A percentile compares a stretch with the other conserved stretches of the same genome.
phyloP scores from a whole-genome alignment of 2,113 vertebrate species.

The Loxodonta africana region DNA sequence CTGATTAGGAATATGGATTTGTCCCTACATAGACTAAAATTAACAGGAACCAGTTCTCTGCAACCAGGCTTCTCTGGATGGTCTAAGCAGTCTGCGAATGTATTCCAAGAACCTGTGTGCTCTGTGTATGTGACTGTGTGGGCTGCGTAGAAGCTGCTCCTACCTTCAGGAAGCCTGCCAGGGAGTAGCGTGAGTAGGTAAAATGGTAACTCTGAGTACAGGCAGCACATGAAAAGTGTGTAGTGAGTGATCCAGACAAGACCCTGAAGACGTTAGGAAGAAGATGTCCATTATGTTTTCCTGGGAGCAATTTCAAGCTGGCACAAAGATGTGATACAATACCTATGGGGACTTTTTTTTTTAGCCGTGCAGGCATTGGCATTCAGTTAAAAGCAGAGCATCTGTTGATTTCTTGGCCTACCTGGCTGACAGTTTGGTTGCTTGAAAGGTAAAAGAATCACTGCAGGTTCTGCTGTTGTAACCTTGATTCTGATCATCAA shows the following conservation, averaged over 20 bases:
- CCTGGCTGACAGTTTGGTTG: not conserved
- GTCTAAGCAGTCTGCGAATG: not conserved
- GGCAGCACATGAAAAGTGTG: not conserved
- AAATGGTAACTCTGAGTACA: not conserved
- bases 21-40: not conserved
- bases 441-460: constrained; percentile 11
- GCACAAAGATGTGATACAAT: not conserved
- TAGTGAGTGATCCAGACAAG: not conserved
- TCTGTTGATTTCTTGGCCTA: not conserved
- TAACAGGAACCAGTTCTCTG: not conserved
- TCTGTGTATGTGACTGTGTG: not conserved
- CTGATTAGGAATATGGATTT: not conserved
- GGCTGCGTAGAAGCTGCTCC: not conserved
- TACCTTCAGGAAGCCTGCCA: not conserved
- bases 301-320: not conserved
- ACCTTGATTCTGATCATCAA: not conserved
- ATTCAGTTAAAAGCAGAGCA: not conserved
- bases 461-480: not conserved
- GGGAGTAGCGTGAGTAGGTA: not conserved
- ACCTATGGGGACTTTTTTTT: not conserved
- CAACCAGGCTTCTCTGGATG: not conserved
- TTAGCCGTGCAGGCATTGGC: not conserved
- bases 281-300: not conserved
- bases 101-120: not conserved
- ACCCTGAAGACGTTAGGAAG: not conserved